Conservation (phyloP, 92 coral and sea anemone species). For the Muricea muricata region DNA sequence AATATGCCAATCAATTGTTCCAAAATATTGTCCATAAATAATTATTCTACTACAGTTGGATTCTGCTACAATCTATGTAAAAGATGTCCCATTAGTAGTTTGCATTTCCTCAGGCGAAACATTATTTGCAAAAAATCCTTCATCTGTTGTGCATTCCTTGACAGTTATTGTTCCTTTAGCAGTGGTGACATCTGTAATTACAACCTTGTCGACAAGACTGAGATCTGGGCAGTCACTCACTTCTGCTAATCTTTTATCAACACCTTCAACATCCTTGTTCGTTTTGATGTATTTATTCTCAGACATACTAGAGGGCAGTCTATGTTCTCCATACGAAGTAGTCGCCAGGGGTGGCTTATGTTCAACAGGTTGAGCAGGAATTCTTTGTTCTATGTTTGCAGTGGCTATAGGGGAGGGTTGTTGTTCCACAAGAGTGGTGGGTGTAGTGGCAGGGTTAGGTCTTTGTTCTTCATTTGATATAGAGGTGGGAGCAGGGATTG, state of each 20-base stretch:
- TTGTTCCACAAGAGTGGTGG: background rate
- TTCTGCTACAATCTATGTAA: background rate
- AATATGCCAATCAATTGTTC: background rate
- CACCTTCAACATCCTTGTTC: conserved; percentile 10
- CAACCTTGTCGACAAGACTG: conserved; percentile 80
- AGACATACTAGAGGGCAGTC: background rate
- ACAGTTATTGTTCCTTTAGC: conserved; percentile 93
- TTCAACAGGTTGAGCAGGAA: background rate
- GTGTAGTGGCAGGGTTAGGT: background rate
- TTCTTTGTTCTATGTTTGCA: background rate
- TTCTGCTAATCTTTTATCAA: conserved; percentile 36
- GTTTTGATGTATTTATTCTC: conserved; percentile 21
- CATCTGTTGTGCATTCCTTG: conserved; percentile 95
- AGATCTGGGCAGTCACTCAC: conserved; percentile 43
- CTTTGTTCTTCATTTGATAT: background rate
- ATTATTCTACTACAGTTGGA: background rate
- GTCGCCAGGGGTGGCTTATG: background rate
- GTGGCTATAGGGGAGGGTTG: background rate
- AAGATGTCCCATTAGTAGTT: background rate
- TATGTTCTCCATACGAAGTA: background rate
- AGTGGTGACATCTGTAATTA: conserved; percentile 96
- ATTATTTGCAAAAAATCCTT: conserved; percentile 83
- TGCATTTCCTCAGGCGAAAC: background rate
- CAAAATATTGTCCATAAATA: background rate
- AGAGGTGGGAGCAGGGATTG: background rate